A percentile compares a stretch with the other conserved stretches of the same genome.
phyloP scores from a whole-genome alignment of 2,888 invertebrate genomes.

The Unio delphinus region DNA sequence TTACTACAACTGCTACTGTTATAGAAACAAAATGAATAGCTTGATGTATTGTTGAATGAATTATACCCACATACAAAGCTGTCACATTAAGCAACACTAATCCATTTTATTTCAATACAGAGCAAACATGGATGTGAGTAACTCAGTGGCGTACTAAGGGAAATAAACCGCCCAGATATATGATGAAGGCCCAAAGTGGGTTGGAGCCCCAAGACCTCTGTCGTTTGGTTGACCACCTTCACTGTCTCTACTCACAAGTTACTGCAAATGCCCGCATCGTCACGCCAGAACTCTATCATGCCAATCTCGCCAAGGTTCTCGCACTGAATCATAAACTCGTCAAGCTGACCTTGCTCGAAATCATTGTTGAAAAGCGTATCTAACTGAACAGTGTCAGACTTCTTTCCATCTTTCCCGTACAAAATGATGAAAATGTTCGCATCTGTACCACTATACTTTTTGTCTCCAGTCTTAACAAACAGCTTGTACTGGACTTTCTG shows the following conservation, averaged over 20 bases:
- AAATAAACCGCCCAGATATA: no score
- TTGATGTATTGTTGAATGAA: no score
- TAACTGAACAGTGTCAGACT: conserved; percentile 60
- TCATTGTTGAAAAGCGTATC: conserved; percentile 61
- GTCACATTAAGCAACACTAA: no score
- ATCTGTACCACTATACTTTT: conserved; percentile 68
- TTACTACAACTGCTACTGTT: no score
- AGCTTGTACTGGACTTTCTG: conserved; percentile 36
- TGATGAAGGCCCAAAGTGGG: no score
- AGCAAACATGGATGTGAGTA: no score
- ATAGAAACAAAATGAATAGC: no score
- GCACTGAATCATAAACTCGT: conserved; percentile 57
- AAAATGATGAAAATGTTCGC: conserved; percentile 69
- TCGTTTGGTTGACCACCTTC: conserved; percentile 39
- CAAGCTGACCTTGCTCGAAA: conserved; percentile 67
- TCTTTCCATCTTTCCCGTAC: conserved; percentile 61
- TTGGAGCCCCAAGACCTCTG: no score
- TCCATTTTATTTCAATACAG: no score
- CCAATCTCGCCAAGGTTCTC: conserved; percentile 26
- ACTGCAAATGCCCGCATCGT: conserved; percentile 58
- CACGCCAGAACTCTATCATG: conserved; percentile 69
- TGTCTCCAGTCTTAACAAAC: conserved; percentile 72
- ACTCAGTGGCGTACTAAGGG: no score
- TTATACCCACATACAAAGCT: no score
- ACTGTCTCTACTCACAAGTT: conserved; percentile 70